Percentiles rank a stretch among this genome's conserved stretches.
These are phyloP conservation scores for Macaca fascicularis DNA, from an alignment of 2,113 vertebrate genomes.

Conservation along the genomic window DNA sequence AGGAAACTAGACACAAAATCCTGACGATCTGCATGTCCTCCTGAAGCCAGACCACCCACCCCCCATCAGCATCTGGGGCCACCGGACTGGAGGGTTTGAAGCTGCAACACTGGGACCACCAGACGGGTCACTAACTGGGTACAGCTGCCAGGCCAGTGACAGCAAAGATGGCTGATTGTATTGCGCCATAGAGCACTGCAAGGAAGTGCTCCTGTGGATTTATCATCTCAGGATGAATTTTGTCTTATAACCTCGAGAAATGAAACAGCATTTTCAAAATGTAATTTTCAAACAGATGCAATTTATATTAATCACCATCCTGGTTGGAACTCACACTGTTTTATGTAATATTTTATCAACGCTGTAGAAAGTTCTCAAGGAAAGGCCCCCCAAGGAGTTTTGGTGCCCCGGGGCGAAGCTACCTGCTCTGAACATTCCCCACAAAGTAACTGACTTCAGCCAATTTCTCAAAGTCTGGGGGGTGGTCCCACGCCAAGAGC, in stretches of 20 bases:
- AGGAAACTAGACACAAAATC: neutral
- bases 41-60: neutral
- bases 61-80: fast-evolving
- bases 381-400: too few species aligned
- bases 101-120: neutral
- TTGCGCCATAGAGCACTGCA: fast-evolving
- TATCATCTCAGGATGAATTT: too few species aligned
- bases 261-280: neutral
- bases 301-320: neutral
- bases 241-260: neutral
- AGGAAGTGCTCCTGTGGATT: neutral
- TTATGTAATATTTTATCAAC: neutral
- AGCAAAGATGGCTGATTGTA: neutral
- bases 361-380: neutral
- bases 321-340: neutral
- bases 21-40: neutral
- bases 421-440: neutral
- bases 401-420: neutral
- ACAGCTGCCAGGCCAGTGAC: neutral
- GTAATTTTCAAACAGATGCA: neutral
- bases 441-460: neutral
- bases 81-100: neutral
- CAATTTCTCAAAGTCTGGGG: fast-evolving
- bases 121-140: neutral
- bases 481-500: fast-evolving